phyloP scores from a whole-genome alignment of 2,797 vertebrate genomes.

The Peromyscus eremicus region DNA sequence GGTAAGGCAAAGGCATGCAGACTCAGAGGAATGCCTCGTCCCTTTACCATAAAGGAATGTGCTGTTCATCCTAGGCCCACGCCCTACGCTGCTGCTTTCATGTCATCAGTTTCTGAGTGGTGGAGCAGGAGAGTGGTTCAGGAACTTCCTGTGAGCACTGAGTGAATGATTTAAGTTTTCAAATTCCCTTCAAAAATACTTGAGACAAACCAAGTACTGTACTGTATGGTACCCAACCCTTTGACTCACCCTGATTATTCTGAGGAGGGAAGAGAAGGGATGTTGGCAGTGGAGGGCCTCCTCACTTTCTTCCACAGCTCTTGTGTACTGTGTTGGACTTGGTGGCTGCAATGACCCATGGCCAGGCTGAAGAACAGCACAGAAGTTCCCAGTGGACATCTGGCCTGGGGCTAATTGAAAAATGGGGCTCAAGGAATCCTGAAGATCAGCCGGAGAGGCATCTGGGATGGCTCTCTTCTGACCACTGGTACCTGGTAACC shows the following conservation, averaged over 20 bases:
- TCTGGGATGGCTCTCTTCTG: constrained; percentile 92
- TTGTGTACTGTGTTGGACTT: constrained; percentile 86
- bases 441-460: constrained; percentile 90
- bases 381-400: constrained; percentile 92
- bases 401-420: constrained; percentile 92
- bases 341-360: constrained; percentile 83
- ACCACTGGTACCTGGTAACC: constrained; percentile 88
- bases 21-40: constrained; percentile 26
- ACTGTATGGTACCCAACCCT: constrained; percentile 78
- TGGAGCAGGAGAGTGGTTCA: constrained; percentile 44
- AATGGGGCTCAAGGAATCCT: constrained; percentile 94
- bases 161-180: constrained; percentile 70
- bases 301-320: constrained; percentile 92
- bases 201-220: constrained; percentile 75
- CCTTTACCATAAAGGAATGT: constrained; percentile 47
- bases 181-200: constrained; percentile 71
- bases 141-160: constrained; percentile 62
- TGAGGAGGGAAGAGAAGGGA: constrained; percentile 60
- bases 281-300: constrained; percentile 94
- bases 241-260: constrained; percentile 76
- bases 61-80: constrained; percentile 16
- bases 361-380: constrained; percentile 81
- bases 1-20: constrained; percentile 41
- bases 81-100: constrained; percentile 79
- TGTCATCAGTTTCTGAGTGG: constrained; percentile 75